These are phyloP conservation scores for Linurgus olivaceus DNA, from an alignment of 2,797 vertebrate genomes.

Conservation along the genomic window DNA sequence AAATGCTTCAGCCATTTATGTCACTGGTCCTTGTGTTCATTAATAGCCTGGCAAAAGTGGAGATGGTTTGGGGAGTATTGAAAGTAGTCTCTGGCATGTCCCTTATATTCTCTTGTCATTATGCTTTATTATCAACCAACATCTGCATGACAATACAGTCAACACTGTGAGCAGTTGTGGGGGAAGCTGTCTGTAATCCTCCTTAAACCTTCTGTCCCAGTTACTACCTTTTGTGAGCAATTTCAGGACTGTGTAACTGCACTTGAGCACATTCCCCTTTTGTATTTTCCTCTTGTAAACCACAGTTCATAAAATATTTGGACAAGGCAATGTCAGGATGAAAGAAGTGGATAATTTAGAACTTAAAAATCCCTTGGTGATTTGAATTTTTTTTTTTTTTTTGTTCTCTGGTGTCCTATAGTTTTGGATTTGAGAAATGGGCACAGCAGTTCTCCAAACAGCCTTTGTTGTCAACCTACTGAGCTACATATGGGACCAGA, in stretches of 20 bases:
- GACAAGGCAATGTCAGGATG: not conserved
- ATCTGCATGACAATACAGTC: not conserved
- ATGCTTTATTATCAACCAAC: not conserved
- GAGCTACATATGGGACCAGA: not conserved
- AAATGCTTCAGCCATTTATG: not conserved
- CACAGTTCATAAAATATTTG: not conserved
- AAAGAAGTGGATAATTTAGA: not conserved
- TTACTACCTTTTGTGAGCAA: not conserved
- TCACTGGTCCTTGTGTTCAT: conserved; percentile 32
- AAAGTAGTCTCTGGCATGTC: not conserved
- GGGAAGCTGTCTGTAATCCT: not conserved
- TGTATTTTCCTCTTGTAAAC: not conserved
- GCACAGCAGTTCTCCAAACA: not conserved
- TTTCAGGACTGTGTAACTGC: not conserved
- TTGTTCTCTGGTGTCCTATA: not conserved
- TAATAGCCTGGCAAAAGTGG: conserved; percentile 30
- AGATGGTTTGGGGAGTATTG: not conserved
- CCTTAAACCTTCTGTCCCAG: not conserved
- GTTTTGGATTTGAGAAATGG: not conserved
- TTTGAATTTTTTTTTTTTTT: not conserved
- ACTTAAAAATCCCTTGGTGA: not conserved
- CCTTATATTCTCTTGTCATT: not conserved
- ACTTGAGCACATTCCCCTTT: not conserved
- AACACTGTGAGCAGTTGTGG: not conserved
- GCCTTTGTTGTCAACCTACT: not conserved